A percentile compares a stretch with the other conserved stretches of the same genome.
Evolutionary conservation across 2,888 invertebrate genomes (phyloP).

Genomic region (Scaptomyza parva): DNA sequence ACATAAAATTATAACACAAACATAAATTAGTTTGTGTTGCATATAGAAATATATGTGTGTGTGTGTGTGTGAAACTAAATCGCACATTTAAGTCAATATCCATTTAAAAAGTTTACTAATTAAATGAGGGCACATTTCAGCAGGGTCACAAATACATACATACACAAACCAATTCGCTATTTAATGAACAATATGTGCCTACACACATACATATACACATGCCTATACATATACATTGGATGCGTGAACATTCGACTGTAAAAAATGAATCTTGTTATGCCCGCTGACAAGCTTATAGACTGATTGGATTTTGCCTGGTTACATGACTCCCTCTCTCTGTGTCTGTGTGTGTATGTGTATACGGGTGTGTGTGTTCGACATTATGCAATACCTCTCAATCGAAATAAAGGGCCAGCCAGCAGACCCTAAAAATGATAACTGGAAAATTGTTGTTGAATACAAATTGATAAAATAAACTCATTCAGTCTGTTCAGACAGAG

Average conservation of each 20-base stretch:
- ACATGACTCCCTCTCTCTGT: too few relatives aligned
- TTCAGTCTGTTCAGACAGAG: too few relatives aligned
- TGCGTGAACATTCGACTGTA: constrained; percentile 22
- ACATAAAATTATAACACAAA: not conserved
- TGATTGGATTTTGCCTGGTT: constrained; percentile 29
- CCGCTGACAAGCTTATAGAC: constrained; percentile 38
- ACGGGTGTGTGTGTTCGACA: constrained; percentile 15
- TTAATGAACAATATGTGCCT: too few relatives aligned
- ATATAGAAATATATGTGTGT: not conserved
- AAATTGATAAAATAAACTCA: constrained; percentile 47
- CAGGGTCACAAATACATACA: not conserved
- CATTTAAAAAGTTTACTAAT: constrained; percentile 28
- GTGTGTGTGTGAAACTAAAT: not conserved
- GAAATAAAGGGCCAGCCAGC: constrained; percentile 10
- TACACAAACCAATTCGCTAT: too few relatives aligned
- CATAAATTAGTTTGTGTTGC: too few relatives aligned
- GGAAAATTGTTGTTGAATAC: constrained; percentile 39
- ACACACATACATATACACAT: not conserved
- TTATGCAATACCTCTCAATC: constrained; percentile 33
- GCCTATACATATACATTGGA: too few relatives aligned
- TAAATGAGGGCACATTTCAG: constrained; percentile 20
- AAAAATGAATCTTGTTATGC: constrained; percentile 46
- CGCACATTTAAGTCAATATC: constrained; percentile 8
- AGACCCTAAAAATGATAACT: constrained; percentile 23
- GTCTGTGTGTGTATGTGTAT: not conserved